Evolutionary conservation across 2,888 invertebrate genomes (phyloP).

Genomic region (Brenthis daphne): DNA sequence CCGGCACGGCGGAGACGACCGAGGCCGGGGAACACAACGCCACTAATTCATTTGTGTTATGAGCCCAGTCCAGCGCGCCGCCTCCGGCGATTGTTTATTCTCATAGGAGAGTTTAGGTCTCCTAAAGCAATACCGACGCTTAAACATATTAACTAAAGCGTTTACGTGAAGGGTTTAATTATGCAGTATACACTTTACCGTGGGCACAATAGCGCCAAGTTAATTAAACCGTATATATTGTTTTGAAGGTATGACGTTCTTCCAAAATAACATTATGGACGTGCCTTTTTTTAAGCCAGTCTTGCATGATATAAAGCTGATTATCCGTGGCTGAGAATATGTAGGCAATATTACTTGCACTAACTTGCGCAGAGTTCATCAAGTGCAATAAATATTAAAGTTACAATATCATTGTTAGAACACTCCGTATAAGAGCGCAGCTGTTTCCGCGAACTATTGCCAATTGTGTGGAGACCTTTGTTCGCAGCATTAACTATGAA

Average conservation of each 20-base stretch:
- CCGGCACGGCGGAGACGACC: slow-evolving; percentile 35
- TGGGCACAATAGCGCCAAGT: slow-evolving; percentile 70
- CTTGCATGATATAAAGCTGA: slow-evolving; percentile 34
- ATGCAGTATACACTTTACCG: slow-evolving; percentile 72
- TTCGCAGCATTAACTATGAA: slow-evolving; percentile 69
- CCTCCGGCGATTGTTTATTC: slow-evolving; percentile 73
- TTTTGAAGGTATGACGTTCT: slow-evolving; percentile 68
- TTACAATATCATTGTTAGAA: slow-evolving; percentile 77
- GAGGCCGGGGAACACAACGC: slow-evolving; percentile 50
- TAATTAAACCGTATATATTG: slow-evolving; percentile 77
- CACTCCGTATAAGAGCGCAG: slow-evolving; percentile 62
- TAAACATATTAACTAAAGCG: slow-evolving; percentile 78
- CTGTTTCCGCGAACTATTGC: slow-evolving; percentile 71
- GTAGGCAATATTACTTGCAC: slow-evolving; percentile 52
- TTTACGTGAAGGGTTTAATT: slow-evolving; percentile 78
- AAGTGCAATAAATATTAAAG: slow-evolving; percentile 81
- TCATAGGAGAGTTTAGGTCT: slow-evolving; percentile 80
- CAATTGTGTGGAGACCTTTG: slow-evolving; percentile 74
- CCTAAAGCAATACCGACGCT: slow-evolving; percentile 77
- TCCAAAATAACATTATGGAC: slow-evolving; percentile 66
- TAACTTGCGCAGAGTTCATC: slow-evolving; percentile 67
- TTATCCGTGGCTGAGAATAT: slow-evolving; percentile 38
- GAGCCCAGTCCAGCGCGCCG: slow-evolving; percentile 61
- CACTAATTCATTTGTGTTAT: slow-evolving; percentile 78
- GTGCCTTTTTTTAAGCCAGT: slow-evolving; percentile 63